A percentile compares a stretch with the other conserved stretches of the same genome.
Evolutionary conservation across 1,140 invertebrate species (phyloP).

Genomic region (Caenorhabditis tropicalis): DNA sequence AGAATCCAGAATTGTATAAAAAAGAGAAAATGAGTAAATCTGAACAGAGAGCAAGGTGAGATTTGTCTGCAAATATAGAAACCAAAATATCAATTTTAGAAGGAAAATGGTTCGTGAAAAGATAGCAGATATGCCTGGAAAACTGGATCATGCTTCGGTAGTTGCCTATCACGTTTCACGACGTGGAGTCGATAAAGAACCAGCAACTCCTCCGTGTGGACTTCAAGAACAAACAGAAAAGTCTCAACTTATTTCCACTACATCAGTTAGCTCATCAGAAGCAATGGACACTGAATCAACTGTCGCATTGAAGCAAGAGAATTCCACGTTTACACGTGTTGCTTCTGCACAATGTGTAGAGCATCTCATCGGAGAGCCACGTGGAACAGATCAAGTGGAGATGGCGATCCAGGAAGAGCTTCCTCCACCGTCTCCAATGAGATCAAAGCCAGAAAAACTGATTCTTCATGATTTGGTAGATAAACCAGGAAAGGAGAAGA

Average conservation of each 20-base stretch:
- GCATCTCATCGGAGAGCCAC: background rate
- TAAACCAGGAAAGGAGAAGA: slow-evolving; percentile 32
- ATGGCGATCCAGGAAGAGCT: background rate
- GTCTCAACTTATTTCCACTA: background rate
- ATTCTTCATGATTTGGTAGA: background rate
- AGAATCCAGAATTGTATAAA: slow-evolving; percentile 83
- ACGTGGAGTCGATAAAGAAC: background rate
- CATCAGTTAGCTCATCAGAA: slow-evolving; percentile 1
- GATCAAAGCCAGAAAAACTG: background rate
- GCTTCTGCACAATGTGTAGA: slow-evolving; percentile 1
- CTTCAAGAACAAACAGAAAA: slow-evolving; percentile 2
- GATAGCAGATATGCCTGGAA: slow-evolving; percentile 83
- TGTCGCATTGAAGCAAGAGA: background rate
- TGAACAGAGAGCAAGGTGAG: slow-evolving; percentile 47
- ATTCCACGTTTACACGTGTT: background rate
- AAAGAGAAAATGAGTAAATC: slow-evolving; percentile 73
- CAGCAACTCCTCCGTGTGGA: slow-evolving; percentile 32
- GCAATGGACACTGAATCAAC: slow-evolving; percentile 8
- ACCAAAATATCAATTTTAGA: background rate
- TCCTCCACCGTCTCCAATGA: background rate
- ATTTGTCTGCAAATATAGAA: background rate
- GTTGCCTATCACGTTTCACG: slow-evolving; percentile 80
- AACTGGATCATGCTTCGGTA: slow-evolving; percentile 88
- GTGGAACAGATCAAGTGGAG: background rate
- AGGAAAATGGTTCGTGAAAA: slow-evolving; percentile 80